A percentile compares a stretch with the other conserved stretches of the same genome.
phyloP scores from a whole-genome alignment of 2,797 vertebrate species.

The Brotula barbata region DNA sequence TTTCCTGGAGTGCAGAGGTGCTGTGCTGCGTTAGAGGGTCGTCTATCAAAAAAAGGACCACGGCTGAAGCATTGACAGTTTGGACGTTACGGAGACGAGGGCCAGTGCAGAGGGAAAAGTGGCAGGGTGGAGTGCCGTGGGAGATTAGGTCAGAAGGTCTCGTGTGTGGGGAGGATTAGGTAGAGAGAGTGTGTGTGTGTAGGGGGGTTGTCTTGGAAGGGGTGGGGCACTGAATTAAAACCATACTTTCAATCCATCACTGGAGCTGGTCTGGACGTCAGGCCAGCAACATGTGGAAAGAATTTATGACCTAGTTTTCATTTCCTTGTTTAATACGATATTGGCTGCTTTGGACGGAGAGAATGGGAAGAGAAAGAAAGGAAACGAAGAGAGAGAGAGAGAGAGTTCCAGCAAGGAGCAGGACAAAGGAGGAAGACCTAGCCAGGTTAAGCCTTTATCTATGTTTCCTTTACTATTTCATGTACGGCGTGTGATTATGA shows the following conservation, averaged over 20 bases:
- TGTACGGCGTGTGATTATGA: constrained; percentile 44
- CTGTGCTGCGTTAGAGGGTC: constrained; percentile 37
- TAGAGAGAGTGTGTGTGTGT: constrained; percentile 22
- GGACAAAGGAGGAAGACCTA: neutral
- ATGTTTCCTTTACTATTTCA: neutral
- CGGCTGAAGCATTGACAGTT: constrained; percentile 53
- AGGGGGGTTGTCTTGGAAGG: constrained; percentile 18
- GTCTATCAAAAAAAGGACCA: constrained; percentile 29
- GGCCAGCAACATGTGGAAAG: constrained; percentile 82
- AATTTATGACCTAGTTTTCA: constrained; percentile 86
- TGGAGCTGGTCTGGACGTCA: constrained; percentile 69
- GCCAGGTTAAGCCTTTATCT: constrained; percentile 1
- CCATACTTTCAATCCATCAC: constrained; percentile 79
- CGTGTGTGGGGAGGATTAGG: constrained; percentile 8
- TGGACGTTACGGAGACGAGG: constrained; percentile 50
- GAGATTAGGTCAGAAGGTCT: constrained; percentile 60
- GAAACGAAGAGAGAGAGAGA: constrained; percentile 26
- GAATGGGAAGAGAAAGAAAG: constrained; percentile 44
- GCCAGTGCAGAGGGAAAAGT: constrained; percentile 40
- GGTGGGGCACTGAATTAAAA: constrained; percentile 70
- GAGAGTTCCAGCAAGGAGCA: constrained; percentile 30
- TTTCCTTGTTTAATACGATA: constrained; percentile 80
- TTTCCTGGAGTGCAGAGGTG: constrained; percentile 37
- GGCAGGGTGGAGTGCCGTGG: constrained; percentile 47
- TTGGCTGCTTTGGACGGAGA: constrained; percentile 44